These are phyloP conservation scores for Pipistrellus pygmaeus DNA, from an alignment of 2,797 vertebrate genomes.

Conservation along the genomic window DNA sequence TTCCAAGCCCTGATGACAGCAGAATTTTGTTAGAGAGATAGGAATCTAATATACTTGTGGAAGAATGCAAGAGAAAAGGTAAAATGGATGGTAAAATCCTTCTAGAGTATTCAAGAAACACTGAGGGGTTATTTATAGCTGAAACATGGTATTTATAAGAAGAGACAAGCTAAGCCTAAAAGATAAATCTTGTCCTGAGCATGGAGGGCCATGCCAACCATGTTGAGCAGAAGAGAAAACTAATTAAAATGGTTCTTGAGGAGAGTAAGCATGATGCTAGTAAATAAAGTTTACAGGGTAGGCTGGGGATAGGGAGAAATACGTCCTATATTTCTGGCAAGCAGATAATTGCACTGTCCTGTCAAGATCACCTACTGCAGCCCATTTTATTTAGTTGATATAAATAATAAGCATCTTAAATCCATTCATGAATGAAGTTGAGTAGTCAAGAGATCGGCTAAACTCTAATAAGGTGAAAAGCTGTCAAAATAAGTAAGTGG, in stretches of 20 bases:
- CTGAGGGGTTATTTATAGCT: not conserved
- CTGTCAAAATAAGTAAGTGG: slow-evolving; percentile 19
- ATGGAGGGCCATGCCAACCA: not conserved
- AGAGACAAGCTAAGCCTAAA: not conserved
- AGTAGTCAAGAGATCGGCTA: not conserved
- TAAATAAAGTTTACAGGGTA: not conserved
- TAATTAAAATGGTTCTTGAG: not conserved
- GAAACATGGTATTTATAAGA: not conserved
- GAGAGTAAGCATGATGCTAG: not conserved
- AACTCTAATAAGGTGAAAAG: slow-evolving; percentile 29
- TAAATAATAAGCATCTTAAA: slow-evolving; percentile 32
- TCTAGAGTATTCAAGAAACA: not conserved
- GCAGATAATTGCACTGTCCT: not conserved
- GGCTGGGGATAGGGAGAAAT: not conserved
- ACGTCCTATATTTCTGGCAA: not conserved
- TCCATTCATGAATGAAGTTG: not conserved
- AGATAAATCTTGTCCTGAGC: not conserved
- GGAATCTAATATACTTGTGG: not conserved
- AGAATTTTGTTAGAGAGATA: not conserved
- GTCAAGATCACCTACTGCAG: not conserved
- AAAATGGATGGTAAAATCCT: not conserved
- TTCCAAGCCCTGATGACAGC: not conserved
- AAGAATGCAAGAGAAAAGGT: not conserved
- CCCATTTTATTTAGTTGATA: not conserved
- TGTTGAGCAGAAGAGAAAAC: not conserved